Evolutionary conservation across 2,113 vertebrate species (phyloP), one percentile per base, ranked within the genome.

Genomic region (Triplophysa siluroides): DNA sequence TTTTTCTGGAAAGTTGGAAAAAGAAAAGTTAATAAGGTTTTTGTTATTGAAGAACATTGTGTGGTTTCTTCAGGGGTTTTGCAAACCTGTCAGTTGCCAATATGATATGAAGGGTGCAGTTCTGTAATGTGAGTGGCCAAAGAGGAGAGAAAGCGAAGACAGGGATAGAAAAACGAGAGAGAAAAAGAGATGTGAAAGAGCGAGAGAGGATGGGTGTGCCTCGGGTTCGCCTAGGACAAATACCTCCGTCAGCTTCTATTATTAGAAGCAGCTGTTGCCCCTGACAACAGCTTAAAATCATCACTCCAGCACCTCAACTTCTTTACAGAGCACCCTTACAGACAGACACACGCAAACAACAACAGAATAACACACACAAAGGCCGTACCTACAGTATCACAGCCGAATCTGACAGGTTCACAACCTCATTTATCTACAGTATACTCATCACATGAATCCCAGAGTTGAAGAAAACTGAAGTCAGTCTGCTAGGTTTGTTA

Each of bases 251-350:
- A 70, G 65, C 21, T 62, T 54, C 80, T 77, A 82, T 82, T 82
- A 77, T 78, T 82, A 77, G 80, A 82, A 77, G 47, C 80, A 78
- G 80, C 74, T 41, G 74, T 82, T 82, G 80, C 80, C 80, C 66
- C 47, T 81, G 66, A 82, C 80, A 82, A 82, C 80, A 12, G 14
- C 58, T 78, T 82, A 64, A 82, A 82, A 82, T 71, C 66, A 82
- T 82, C 74, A 77, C 45, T 77, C 66, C 47, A 78, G 66, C 67
- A 78, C 66, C 47, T 69, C 64, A 76, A 81, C 72, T 70, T 81
- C 74, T 81, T 71, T 60, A 81, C 74, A 81, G 14, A 75, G 45
- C 69, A 73, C 43, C 26, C 26, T 41, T 69, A 73, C 69, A 61
- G 23, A 70, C 26, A 33, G 47, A 29, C 52, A 78, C 74, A 66